A percentile compares a stretch with the other conserved stretches of the same genome.
Conservation (phyloP, 2,113 vertebrate genomes). For the Chaenocephalus aceratus region DNA sequence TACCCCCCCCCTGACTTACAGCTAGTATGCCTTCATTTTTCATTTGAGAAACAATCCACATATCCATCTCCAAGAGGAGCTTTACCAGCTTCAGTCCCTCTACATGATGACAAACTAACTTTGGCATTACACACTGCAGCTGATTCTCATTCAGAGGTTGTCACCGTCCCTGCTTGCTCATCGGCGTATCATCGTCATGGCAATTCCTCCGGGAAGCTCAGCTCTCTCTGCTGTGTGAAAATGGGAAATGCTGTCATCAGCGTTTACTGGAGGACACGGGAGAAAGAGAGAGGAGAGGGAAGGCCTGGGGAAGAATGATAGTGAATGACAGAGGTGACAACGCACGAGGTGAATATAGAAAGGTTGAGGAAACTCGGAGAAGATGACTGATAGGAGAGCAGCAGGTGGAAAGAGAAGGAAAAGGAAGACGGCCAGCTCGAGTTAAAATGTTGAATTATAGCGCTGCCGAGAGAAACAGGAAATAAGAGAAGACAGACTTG, state of each 20-base stretch:
- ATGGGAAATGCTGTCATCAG: slow-evolving; percentile 70
- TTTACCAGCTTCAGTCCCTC: not conserved
- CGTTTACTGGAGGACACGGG: slow-evolving; percentile 49
- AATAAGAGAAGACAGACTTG: slow-evolving; percentile 22
- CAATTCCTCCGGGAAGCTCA: slow-evolving; percentile 59
- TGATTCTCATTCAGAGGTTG: slow-evolving; percentile 62
- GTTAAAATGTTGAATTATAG: slow-evolving; percentile 68
- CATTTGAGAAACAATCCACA: not conserved
- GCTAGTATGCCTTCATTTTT: not conserved
- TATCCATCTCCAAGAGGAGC: not conserved
- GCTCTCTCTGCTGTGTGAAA: slow-evolving; percentile 46
- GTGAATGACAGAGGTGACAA: slow-evolving; percentile 37
- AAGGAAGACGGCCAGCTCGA: slow-evolving; percentile 35
- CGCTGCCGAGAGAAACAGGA: slow-evolving; percentile 38
- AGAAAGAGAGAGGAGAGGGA: not conserved
- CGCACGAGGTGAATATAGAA: slow-evolving; percentile 19
- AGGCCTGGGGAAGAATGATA: not conserved
- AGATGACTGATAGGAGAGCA: slow-evolving; percentile 48
- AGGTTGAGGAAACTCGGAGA: slow-evolving; percentile 21
- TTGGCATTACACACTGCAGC: slow-evolving; percentile 2
- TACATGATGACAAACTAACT: slow-evolving; percentile 18
- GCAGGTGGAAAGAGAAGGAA: slow-evolving; percentile 42
- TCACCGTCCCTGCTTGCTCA: slow-evolving; percentile 66
- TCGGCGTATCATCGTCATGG: slow-evolving; percentile 52
- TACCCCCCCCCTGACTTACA: too few relatives aligned